Evolutionary conservation across 2,888 invertebrate species (phyloP), one percentile per base, ranked within the genome.

Genomic region (Belgica antarctica): DNA sequence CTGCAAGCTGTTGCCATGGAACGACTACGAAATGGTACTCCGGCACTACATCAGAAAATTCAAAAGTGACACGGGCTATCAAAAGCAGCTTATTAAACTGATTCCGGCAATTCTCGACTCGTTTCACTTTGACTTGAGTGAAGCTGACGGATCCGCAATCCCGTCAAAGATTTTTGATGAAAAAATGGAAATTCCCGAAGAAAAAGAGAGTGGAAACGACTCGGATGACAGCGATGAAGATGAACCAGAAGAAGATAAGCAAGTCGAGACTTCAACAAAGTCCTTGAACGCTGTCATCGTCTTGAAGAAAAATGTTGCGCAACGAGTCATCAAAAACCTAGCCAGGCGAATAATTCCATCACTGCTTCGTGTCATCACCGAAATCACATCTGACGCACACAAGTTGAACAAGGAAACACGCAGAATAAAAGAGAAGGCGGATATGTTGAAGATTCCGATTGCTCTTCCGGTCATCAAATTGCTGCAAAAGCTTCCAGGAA

Each of bases 381-480:
- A 86, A 71, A 81, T 88, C 77, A 89, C 89, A 0, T 86, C 85
- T 5, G 93, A 93, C 28, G 87, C 87, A 10, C 93, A 94, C 77
- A 92, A 92, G 76, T 79, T 89, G 0, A 92, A 92, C 76, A 85
- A 89, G 1, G 87, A 87, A 70, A 47, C 25, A 25, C 85, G 84
- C 31, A 83, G 83, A 1, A 84, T 86, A 22, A 79, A 83, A 7
- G 89, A 97, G 77, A 89, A 92, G 75, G 92, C 95, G 73, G 96
- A 97, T 76, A 87, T 96, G 74, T 82, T 92, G 72, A 84, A 94
- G 62, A 91, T 97, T 5, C 97, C 98, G 0, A 89, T 99, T 71
- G 95, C 96, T 0, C 80, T 97, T 70, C 96, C 98, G 0, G 84
- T 96, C 70, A 92, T 97, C 0, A 96, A 96, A 78, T 79, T 98